These are phyloP conservation scores for Leptatherina wallacei DNA, from an alignment of 2,797 vertebrate species.

Conservation along the genomic window DNA sequence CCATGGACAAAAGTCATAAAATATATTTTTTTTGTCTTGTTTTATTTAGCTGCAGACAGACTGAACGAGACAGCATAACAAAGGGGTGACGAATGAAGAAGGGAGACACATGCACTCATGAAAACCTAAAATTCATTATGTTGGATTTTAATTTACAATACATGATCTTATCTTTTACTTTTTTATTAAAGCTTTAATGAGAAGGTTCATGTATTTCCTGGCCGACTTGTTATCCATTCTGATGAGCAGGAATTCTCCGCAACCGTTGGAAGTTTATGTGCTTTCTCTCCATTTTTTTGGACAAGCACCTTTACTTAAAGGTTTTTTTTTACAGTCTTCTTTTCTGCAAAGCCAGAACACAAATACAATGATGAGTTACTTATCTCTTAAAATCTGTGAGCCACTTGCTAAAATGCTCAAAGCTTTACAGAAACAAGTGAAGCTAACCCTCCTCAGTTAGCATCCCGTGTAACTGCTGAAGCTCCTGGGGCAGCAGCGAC, in stretches of 20 bases:
- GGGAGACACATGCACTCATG: constrained; percentile 29
- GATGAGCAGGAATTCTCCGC: constrained; percentile 13
- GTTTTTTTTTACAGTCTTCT: constrained; percentile 48
- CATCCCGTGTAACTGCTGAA: constrained; percentile 67
- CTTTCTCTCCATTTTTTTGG: constrained; percentile 35
- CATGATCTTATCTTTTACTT: not conserved
- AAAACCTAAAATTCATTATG: not conserved
- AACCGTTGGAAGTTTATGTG: constrained; percentile 23
- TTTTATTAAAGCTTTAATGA: not conserved
- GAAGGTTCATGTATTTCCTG: constrained; percentile 52
- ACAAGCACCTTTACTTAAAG: constrained; percentile 37
- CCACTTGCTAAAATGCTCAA: constrained; percentile 3
- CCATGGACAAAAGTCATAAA: not conserved
- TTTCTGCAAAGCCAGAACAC: constrained; percentile 65
- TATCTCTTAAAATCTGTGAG: constrained; percentile 5
- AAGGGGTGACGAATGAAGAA: constrained; percentile 13
- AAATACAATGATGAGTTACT: not conserved
- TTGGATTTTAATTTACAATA: not conserved
- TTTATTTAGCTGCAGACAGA: not conserved
- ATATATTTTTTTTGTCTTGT: not conserved
- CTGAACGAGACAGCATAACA: not conserved
- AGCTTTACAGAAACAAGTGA: not conserved
- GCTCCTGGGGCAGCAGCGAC: constrained; percentile 70
- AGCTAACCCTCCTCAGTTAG: constrained; percentile 75
- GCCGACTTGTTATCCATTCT: constrained; percentile 57